These are phyloP conservation scores for Tragulus kanchil DNA, from an alignment of 2,113 vertebrate genomes.

Conservation along the genomic window DNA sequence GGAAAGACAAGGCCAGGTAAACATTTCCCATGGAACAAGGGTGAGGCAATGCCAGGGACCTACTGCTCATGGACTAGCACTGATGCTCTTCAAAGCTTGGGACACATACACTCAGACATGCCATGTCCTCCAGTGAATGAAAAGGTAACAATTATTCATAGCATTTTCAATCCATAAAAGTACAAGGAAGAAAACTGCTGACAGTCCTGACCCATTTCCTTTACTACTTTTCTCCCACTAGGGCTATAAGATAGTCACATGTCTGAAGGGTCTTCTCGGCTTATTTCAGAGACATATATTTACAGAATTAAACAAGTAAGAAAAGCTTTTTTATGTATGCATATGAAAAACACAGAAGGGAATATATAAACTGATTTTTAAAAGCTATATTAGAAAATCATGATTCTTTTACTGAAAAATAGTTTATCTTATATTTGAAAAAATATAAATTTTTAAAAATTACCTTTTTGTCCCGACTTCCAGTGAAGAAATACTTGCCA, in stretches of 20 bases:
- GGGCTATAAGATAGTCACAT: neutral
- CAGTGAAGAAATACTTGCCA: constrained; percentile 95
- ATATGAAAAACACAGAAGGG: neutral
- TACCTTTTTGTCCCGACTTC: constrained; percentile 98
- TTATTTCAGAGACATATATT: constrained; percentile 23
- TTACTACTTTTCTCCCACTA: constrained; percentile 15
- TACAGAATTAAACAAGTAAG: neutral
- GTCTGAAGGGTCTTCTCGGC: neutral
- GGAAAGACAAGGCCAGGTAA: neutral
- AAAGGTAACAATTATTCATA: neutral
- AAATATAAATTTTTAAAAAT: constrained; percentile 41
- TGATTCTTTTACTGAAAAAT: neutral
- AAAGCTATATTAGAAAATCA: constrained; percentile 36
- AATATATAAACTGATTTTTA: neutral
- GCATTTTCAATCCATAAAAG: neutral
- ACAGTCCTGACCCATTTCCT: neutral
- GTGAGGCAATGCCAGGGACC: neutral
- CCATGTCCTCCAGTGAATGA: neutral
- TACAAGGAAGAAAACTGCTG: neutral
- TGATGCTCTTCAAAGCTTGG: neutral
- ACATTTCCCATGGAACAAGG: neutral
- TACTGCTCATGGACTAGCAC: neutral
- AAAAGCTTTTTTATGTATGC: neutral
- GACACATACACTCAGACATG: neutral
- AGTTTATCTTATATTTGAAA: constrained; percentile 35